Evolutionary conservation across 2,888 invertebrate species (phyloP).

Genomic region (Diplolepis rosae): DNA sequence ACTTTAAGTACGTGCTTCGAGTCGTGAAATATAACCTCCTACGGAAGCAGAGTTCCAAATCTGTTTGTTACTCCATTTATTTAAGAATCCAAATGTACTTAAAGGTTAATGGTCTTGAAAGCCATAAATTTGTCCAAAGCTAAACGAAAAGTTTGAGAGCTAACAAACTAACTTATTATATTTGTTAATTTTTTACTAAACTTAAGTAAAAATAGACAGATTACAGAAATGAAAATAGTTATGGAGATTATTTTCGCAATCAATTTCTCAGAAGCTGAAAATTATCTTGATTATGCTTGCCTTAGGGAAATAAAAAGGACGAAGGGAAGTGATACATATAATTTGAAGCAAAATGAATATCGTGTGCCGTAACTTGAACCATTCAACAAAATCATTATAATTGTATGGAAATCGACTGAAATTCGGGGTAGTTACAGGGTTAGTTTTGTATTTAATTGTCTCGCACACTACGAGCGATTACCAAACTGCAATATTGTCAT

Average conservation of each 20-base stretch:
- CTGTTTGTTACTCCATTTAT: background rate
- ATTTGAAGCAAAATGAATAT: background rate
- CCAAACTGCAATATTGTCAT: background rate
- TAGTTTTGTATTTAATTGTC: background rate
- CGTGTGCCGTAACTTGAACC: background rate
- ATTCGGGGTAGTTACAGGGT: background rate
- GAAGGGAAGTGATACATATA: background rate
- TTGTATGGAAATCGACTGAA: background rate
- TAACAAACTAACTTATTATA: background rate
- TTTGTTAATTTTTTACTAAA: too few relatives aligned
- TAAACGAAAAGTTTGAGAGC: background rate
- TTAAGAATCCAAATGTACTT: background rate
- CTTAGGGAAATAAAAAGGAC: background rate
- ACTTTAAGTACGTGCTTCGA: background rate
- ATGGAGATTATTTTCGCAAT: background rate
- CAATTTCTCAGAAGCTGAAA: background rate
- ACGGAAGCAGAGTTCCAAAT: background rate
- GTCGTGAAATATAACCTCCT: background rate
- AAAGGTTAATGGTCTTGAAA: background rate
- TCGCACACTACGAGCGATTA: background rate
- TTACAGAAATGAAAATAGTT: background rate
- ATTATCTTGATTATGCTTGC: background rate
- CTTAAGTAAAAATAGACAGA: background rate
- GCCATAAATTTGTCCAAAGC: background rate
- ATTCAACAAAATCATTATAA: background rate